Percentiles rank a stretch among this genome's conserved stretches.
Evolutionary conservation across 2,113 vertebrate genomes (phyloP).

Genomic region (Setophaga coronata): DNA sequence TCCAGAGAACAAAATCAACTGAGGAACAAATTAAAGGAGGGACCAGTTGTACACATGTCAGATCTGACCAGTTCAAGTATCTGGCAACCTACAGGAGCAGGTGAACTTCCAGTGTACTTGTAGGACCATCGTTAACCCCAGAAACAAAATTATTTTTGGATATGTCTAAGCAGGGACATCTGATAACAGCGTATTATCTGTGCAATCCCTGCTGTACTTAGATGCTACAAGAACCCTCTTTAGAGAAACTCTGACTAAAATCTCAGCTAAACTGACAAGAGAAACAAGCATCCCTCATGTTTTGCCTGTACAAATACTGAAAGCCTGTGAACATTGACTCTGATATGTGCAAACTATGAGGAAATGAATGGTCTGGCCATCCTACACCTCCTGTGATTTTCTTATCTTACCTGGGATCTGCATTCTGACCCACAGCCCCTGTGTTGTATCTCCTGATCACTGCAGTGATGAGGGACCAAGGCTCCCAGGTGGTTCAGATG

Average conservation of each 20-base stretch:
- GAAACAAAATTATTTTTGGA: neutral
- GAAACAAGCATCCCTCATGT: neutral
- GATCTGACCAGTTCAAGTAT: slow-evolving; percentile 1
- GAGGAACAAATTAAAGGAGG: slow-evolving; percentile 36
- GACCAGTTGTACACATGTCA: neutral
- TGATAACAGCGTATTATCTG: neutral
- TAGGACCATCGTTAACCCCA: neutral
- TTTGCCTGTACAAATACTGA: neutral
- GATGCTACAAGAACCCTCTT: neutral
- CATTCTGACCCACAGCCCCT: neutral
- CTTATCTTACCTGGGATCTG: neutral
- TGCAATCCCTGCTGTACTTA: neutral
- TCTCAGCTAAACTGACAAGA: neutral
- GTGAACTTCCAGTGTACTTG: neutral
- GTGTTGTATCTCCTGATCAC: neutral
- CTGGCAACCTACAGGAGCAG: neutral
- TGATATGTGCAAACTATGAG: rapidly evolving
- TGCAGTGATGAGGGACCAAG: neutral
- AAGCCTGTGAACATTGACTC: neutral
- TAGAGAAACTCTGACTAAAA: neutral
- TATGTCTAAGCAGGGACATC: neutral
- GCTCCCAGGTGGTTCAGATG: neutral
- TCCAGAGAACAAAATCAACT: slow-evolving; percentile 35
- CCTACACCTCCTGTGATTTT: neutral
- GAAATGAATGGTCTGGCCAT: neutral